Base-by-base conservation (phyloP, 1,140 invertebrate species). In the Drosophila subobscura region DNA sequence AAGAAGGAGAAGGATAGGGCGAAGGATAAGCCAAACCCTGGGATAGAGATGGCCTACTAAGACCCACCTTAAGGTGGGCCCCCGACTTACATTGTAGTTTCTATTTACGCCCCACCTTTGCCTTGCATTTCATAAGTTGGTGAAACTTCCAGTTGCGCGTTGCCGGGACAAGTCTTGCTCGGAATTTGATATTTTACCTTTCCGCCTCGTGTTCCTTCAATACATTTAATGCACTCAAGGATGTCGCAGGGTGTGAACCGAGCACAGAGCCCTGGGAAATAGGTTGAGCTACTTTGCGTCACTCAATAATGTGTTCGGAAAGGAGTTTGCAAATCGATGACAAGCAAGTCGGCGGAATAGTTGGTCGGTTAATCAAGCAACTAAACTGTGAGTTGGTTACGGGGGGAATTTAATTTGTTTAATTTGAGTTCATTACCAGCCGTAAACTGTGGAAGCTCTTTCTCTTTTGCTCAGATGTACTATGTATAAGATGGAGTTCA, bases 51-150 rank as follows among this genome's bases (percentile, higher is more conserved):
- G 40, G 23, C 14, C 22, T n/a, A 16, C 55, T 46, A 40, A 45
- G 42, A 22, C 10, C 33, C 33, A 33, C 27, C 66, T 58, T 53
- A 60, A 22, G 47, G 50, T 14, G 23, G n/a, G 44, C 14, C 42
- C 63, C 16, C 42, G 59, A 68, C 73, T 61, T 12, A 4, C 29
- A 64, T 77, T 74, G 63, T 68, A 79, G 75, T 77, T 86, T 74
- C 73, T 66, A 77, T 86, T 81, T 66, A 54, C 68, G 72, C 57
- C 68, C 51, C 47, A 71, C 73, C 59, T 77, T 85, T 77, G 44
- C 59, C 67, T 53, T 58, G 80, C 77, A 85, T 74, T 80, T 86
- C 77, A 85, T 81, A 85, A 77, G 59, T 71, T 76, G 27, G 66
- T 41, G 42, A 67, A 68, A 68, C 65, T 68, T 68, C 64, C 64